phyloP scores from a whole-genome alignment of 2,888 invertebrate genomes.

The Mystacides longicornis region DNA sequence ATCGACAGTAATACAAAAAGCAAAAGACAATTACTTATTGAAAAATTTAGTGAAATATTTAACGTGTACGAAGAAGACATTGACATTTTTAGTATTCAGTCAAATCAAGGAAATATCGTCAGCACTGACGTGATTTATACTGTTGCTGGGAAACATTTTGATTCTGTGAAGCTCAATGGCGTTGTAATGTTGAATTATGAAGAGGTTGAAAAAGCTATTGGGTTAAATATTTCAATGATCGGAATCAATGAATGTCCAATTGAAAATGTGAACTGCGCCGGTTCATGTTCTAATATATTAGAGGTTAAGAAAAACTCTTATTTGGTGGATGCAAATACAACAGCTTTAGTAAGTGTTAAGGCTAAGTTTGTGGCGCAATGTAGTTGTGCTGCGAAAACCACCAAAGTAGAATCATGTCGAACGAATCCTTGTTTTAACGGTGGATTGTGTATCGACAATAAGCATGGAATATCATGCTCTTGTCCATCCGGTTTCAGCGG shows the following conservation, averaged over 20 bases:
- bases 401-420: conserved; percentile 80
- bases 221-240: conserved; percentile 94
- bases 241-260: conserved; percentile 94
- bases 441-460: conserved; percentile 87
- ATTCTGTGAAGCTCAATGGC: conserved; percentile 89
- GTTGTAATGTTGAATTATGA: conserved; percentile 87
- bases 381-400: conserved; percentile 88
- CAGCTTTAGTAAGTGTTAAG: conserved; percentile 91
- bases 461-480: conserved; percentile 81
- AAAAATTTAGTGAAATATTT: conserved; percentile 30
- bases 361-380: conserved; percentile 90
- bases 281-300: conserved; percentile 91
- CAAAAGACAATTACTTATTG: conserved; percentile 33
- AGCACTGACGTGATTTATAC: conserved; percentile 17
- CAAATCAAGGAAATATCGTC: conserved; percentile 9
- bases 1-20: conserved; percentile 17
- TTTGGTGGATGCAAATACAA: conserved; percentile 97
- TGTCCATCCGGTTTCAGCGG: conserved; percentile 92
- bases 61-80: conserved; percentile 38
- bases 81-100: conserved; percentile 51
- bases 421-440: conserved; percentile 91
- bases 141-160: conserved; percentile 60
- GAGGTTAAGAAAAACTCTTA: conserved; percentile 85
- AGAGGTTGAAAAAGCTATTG: conserved; percentile 87
- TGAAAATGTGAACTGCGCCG: conserved; percentile 92